A percentile compares a stretch with the other conserved stretches of the same genome.
Evolutionary conservation across 2,888 invertebrate species (phyloP).

Genomic region (Siphonodentalium dalli): DNA sequence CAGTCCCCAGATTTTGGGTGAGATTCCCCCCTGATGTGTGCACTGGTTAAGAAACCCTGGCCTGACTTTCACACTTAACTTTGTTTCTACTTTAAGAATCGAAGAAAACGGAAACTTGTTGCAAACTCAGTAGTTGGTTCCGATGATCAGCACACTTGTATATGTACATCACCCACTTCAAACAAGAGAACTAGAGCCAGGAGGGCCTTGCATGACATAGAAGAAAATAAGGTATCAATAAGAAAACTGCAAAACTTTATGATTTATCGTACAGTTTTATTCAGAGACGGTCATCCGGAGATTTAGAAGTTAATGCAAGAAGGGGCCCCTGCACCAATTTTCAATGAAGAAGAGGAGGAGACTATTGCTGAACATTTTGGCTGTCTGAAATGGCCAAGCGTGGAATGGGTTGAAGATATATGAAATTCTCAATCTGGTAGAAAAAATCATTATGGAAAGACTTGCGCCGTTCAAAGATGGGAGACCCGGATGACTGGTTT

Average conservation of each 20-base stretch:
- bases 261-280: constrained; percentile 11
- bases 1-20: too few species aligned
- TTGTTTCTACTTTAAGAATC: too few species aligned
- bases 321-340: constrained; percentile 16
- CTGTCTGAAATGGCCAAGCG: constrained; percentile 25
- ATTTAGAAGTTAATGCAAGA: constrained; percentile 22
- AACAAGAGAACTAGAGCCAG: too few species aligned
- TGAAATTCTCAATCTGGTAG: constrained; percentile 25
- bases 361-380: constrained; percentile 25
- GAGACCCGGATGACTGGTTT: constrained; percentile 22
- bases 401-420: constrained; percentile 25
- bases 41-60: too few species aligned
- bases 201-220: constrained; percentile 3
- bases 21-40: too few species aligned
- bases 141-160: too few species aligned
- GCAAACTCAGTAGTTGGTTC: too few species aligned
- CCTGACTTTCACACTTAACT: too few species aligned
- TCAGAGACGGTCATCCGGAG: constrained; percentile 13
- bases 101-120: too few species aligned
- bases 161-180: too few species aligned
- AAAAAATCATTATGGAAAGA: constrained; percentile 12
- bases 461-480: constrained; percentile 15
- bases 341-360: constrained; percentile 22
- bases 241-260: constrained; percentile 4
- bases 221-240: constrained; percentile 10